phyloP scores from a whole-genome alignment of 2,113 vertebrate genomes.

The Piaya cayana region DNA sequence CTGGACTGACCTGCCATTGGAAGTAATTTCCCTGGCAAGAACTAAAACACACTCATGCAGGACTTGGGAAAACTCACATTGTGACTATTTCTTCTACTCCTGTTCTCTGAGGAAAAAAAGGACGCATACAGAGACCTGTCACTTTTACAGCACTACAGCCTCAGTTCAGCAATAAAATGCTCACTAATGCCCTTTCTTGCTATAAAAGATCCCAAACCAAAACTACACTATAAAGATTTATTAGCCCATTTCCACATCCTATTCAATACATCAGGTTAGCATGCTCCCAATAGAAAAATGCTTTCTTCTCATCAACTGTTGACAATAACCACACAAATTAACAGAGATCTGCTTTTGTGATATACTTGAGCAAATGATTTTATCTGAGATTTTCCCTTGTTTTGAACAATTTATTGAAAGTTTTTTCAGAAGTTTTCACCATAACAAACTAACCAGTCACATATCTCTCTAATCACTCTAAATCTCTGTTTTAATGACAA shows the following conservation, averaged over 20 bases:
- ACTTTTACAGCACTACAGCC: background rate
- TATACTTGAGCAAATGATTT: background rate
- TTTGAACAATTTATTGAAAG: background rate
- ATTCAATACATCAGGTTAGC: background rate
- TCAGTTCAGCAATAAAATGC: background rate
- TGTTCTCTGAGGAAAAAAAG: background rate
- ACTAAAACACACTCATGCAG: background rate
- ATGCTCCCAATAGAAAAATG: background rate
- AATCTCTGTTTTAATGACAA: background rate
- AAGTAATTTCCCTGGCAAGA: constrained; percentile 13
- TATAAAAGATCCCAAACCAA: background rate
- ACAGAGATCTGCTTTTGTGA: background rate
- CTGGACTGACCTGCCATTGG: background rate
- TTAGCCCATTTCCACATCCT: background rate
- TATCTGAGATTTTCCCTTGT: background rate
- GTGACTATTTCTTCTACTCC: background rate
- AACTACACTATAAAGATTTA: background rate
- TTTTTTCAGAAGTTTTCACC: background rate
- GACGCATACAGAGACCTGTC: background rate
- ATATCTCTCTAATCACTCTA: background rate
- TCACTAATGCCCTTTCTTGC: background rate
- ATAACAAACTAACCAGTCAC: background rate
- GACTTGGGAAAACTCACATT: background rate
- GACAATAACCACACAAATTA: background rate
- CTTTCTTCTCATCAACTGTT: background rate